These are phyloP conservation scores for Drosophila fungiperda DNA, from an alignment of 2,888 invertebrate species.

Conservation along the genomic window DNA sequence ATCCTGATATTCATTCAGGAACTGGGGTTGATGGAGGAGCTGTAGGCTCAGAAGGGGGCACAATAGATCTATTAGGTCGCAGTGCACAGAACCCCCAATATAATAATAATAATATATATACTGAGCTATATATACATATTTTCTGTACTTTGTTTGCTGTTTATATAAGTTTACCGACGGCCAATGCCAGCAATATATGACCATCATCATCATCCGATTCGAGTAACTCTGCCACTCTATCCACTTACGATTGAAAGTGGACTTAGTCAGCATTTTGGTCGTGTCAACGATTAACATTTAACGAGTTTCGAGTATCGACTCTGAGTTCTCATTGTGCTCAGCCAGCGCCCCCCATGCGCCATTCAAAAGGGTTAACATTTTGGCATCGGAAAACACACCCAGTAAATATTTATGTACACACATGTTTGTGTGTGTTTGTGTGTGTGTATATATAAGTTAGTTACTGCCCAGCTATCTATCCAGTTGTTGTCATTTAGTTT, in stretches of 20 bases:
- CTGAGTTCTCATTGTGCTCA: conserved; percentile 40
- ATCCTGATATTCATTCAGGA: no score
- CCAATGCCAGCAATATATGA: conserved; percentile 4
- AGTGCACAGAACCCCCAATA: no score
- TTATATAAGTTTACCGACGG: conserved; percentile 47
- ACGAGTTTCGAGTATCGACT: conserved; percentile 58
- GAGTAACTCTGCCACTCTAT: conserved; percentile 34
- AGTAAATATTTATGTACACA: conserved; percentile 30
- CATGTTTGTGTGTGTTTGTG: conserved; percentile 5
- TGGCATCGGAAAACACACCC: conserved; percentile 76
- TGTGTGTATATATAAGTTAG: conserved; percentile 31
- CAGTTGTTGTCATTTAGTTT: conserved; percentile 78
- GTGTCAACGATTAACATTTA: conserved; percentile 79
- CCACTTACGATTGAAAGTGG: conserved; percentile 40
- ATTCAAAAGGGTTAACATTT: conserved; percentile 74
- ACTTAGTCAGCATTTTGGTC: conserved; percentile 75
- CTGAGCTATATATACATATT: not conserved
- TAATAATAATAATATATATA: no score
- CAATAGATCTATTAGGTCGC: no score
- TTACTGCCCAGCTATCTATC: conserved; percentile 59
- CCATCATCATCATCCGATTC: conserved; percentile 34
- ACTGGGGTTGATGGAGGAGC: no score
- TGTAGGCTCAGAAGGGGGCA: no score
- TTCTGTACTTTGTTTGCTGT: conserved; percentile 39
- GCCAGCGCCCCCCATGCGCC: conserved; percentile 45